Evolutionary conservation across 2,113 vertebrate genomes (phyloP), one percentile per base, ranked within the genome.

Genomic region (Argyrosomus japonicus): DNA sequence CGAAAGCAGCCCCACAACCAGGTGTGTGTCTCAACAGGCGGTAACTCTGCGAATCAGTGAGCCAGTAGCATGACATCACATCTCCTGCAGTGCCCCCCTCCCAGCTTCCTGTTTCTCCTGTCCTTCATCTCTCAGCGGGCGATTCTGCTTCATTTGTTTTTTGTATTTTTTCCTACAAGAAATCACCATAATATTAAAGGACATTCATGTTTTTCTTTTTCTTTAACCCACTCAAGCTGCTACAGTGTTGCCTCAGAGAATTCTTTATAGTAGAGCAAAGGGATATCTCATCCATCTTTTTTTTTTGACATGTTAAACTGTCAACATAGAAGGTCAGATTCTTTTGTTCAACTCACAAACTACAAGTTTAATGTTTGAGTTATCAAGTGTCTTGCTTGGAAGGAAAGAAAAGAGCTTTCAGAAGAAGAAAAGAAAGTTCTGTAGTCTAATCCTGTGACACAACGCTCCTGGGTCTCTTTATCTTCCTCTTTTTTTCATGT

Each of bases 61-160:
- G 81, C 85, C 83, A 67, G 72, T 85, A 62, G 70, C 68, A 45
- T 79, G 57, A 79, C 83, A 86, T 85, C 69, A 48, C 43, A 45
- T 85, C 75, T 88, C 93, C 89, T 65, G 85, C 84, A 17, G 90
- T 7, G 79, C 43, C 57, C 23, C 60, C 58, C 57, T 18, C 56
- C 45, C 58, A 14, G 17, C 86, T 88, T 85, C 82, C 82, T 78
- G 85, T 77, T 87, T 89, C 89, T 90, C 79, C 77, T 79, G 86
- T 86, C 89, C 89, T 90, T 81, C 86, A 82, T 86, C 69, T 83
- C 81, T 50, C 90, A 87, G 90, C 83, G 82, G 84, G 90, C 15
- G 25, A 78, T 81, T 78, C 73, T 58, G 75, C 79, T 83, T 90
- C 85, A 75, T 84, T 87, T 81, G 69, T 64, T 74, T 86, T 77